A percentile compares a stretch with the other conserved stretches of the same genome.
Conservation (phyloP, 2,888 invertebrate genomes). For the Zootermopsis nevadensis region DNA sequence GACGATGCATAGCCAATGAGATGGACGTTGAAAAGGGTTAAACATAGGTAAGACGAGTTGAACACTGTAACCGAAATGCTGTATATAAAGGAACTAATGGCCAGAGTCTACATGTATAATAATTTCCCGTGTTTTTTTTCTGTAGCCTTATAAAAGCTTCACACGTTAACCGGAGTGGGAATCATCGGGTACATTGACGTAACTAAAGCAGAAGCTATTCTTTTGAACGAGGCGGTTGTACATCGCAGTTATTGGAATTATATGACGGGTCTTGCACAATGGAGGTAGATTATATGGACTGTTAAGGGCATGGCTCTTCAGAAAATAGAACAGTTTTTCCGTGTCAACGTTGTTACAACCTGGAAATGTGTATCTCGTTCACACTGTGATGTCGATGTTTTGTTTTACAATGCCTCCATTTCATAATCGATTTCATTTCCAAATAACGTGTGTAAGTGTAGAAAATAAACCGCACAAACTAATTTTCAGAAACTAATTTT, state of each 20-base stretch:
- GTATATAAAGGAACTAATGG: conserved; percentile 22
- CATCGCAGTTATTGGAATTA: conserved; percentile 12
- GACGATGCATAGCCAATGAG: conserved; percentile 50
- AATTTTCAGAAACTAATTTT: no score
- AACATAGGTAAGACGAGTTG: conserved; percentile 43
- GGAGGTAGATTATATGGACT: no score
- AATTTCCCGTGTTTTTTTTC: conserved; percentile 16
- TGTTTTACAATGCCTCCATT: no score
- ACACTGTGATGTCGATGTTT: no score
- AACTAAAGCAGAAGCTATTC: not conserved
- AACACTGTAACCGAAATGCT: conserved; percentile 45
- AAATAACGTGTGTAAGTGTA: no score
- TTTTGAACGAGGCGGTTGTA: not conserved
- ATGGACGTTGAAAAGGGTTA: conserved; percentile 38
- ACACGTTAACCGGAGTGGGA: not conserved
- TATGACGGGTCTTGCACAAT: not conserved
- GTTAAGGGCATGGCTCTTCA: no score
- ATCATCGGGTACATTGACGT: not conserved
- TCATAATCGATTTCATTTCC: no score
- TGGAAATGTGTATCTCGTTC: no score
- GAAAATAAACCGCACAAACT: no score
- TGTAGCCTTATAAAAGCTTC: not conserved
- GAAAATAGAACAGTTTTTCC: no score
- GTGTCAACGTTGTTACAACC: no score
- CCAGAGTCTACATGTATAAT: not conserved